phyloP scores from a whole-genome alignment of 2,113 vertebrate species.

The Nyctibius bracteatus region DNA sequence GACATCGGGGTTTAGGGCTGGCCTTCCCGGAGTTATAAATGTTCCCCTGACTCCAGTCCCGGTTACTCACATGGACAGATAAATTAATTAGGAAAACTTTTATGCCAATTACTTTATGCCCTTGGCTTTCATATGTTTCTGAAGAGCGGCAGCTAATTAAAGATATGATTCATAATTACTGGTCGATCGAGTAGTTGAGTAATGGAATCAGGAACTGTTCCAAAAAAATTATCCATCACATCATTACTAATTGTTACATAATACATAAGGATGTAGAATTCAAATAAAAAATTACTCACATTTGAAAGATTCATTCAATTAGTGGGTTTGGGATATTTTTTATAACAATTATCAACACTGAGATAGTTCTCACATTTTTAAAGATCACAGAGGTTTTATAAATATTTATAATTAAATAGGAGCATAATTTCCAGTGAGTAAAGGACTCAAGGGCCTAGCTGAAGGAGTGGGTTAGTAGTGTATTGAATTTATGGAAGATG shows the following conservation, averaged over 20 bases:
- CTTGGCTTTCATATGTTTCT: conserved; percentile 88
- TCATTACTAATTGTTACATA: conserved; percentile 86
- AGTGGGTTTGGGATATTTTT: conserved; percentile 43
- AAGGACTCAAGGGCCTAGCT: background rate
- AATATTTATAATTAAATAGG: conserved; percentile 52
- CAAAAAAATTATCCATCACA: conserved; percentile 85
- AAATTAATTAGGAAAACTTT: conserved; percentile 95
- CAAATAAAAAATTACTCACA: conserved; percentile 79
- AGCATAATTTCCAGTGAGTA: background rate
- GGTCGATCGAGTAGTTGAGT: conserved; percentile 82
- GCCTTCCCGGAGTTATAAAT: conserved; percentile 87
- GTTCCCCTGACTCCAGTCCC: conserved; percentile 84
- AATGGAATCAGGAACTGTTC: conserved; percentile 85
- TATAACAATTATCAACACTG: conserved; percentile 66
- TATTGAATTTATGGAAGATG: background rate
- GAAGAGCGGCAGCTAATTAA: conserved; percentile 88
- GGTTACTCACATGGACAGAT: conserved; percentile 88
- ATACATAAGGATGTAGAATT: conserved; percentile 78
- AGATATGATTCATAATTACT: conserved; percentile 90
- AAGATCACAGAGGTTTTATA: conserved; percentile 44
- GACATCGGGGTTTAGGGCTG: conserved; percentile 77
- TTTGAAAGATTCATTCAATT: conserved; percentile 71
- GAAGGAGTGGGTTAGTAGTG: background rate
- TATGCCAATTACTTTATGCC: conserved; percentile 92
- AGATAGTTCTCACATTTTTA: conserved; percentile 54